phyloP scores from a whole-genome alignment of 2,888 invertebrate genomes.

The Sycophila texana region DNA sequence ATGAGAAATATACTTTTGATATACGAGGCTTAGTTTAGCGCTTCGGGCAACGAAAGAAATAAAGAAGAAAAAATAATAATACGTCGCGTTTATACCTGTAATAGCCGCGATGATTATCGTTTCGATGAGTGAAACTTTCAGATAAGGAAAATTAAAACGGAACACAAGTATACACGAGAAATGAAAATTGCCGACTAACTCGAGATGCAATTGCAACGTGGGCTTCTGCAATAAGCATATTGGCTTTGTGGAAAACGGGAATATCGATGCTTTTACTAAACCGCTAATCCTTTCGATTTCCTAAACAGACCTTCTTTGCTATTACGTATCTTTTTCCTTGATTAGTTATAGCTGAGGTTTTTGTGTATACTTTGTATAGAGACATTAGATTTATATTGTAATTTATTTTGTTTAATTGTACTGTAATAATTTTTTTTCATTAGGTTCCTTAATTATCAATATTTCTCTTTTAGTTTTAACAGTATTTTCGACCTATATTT shows the following conservation, averaged over 20 bases:
- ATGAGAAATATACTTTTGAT: conserved; percentile 63
- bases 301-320: neutral
- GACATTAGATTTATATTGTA: conserved; percentile 45
- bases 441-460: conserved; percentile 4
- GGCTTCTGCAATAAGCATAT: conserved; percentile 34
- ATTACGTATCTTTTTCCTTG: neutral
- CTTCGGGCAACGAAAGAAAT: conserved; percentile 14
- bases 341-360: conserved; percentile 48
- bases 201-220: conserved; percentile 27
- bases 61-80: neutral
- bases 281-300: conserved; percentile 17
- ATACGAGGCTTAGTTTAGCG: conserved; percentile 47
- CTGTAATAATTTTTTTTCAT: neutral
- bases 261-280: conserved; percentile 14
- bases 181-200: neutral
- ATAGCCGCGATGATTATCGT: conserved; percentile 27
- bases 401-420: conserved; percentile 52
- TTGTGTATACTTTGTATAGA: conserved; percentile 57
- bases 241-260: conserved; percentile 27
- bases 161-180: neutral
- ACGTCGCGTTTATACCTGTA: conserved; percentile 13
- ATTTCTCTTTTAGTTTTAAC: conserved; percentile 9
- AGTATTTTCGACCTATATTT: conserved; percentile 22
- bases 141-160: conserved; percentile 20
- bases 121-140: conserved; percentile 23